These are phyloP conservation scores for Hemiprocne comata DNA, from an alignment of 2,113 vertebrate genomes.

Conservation along the genomic window DNA sequence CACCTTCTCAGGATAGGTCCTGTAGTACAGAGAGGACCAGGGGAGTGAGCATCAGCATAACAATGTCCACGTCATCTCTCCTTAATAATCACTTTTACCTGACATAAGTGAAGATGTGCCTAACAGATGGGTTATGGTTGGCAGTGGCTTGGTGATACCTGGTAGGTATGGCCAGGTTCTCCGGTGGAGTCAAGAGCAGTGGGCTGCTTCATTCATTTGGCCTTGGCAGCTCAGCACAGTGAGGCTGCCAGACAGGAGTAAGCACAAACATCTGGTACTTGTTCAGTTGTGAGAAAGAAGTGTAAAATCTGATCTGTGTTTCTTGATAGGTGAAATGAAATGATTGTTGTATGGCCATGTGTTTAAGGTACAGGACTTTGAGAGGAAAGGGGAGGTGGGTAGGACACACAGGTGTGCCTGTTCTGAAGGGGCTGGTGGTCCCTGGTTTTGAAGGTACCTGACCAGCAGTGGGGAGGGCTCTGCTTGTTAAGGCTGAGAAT, in stretches of 20 bases:
- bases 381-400: not conserved
- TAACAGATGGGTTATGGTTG: not conserved
- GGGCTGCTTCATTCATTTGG: not conserved
- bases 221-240: not conserved
- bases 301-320: not conserved
- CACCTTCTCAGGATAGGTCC: not conserved
- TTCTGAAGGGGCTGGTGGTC: not conserved
- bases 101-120: not conserved
- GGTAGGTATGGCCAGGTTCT: not conserved
- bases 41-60: not conserved
- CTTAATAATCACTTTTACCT: not conserved
- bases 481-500: fast-evolving
- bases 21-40: not conserved
- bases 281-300: not conserved
- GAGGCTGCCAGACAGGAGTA: not conserved
- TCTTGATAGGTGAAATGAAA: not conserved
- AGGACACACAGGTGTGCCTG: not conserved
- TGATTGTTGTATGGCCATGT: fast-evolving
- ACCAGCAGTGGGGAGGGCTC: not conserved
- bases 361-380: not conserved
- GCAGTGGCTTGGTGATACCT: not conserved
- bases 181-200: not conserved
- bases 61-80: fast-evolving
- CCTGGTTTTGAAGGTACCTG: not conserved
- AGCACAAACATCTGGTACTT: not conserved